Evolutionary conservation across 2,113 vertebrate species (phyloP).

Genomic region (Odontesthes bonariensis): DNA sequence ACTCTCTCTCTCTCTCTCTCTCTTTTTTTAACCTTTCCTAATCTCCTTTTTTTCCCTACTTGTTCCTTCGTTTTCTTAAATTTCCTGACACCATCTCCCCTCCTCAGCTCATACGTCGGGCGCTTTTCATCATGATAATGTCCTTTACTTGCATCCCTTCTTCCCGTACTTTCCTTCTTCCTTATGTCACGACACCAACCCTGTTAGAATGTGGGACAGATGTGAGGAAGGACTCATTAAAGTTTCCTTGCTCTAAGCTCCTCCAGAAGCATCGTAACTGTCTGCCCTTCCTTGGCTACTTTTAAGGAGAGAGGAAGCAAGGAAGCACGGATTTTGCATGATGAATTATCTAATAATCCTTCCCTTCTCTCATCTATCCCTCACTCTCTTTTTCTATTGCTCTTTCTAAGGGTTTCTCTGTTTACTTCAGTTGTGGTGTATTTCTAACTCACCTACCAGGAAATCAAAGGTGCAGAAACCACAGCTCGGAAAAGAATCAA

Average conservation of each 20-base stretch:
- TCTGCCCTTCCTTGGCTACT: neutral
- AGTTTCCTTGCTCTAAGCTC: neutral
- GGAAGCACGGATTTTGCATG: neutral
- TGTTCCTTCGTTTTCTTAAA: neutral
- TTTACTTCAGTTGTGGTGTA: constrained; percentile 17
- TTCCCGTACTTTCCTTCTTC: neutral
- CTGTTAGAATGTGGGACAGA: neutral
- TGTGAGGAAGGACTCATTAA: neutral
- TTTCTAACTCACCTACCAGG: constrained; percentile 59
- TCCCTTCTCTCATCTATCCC: neutral
- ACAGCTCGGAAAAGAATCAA: constrained; percentile 26
- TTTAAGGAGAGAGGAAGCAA: neutral
- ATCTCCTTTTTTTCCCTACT: neutral
- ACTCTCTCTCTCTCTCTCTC: neutral
- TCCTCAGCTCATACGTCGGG: neutral
- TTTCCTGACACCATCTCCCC: neutral
- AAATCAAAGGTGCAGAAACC: constrained; percentile 63
- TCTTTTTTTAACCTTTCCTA: too few species aligned
- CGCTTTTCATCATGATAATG: neutral
- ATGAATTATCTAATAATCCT: neutral
- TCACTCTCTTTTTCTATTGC: constrained; percentile 8
- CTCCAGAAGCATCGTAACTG: neutral
- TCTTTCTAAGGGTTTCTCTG: neutral
- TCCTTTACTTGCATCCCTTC: neutral
- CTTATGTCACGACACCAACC: neutral